Evolutionary conservation across 37 sponge, comb jelly and placozoan genomes (phyloP).

Genomic region (Axinella damicornis): DNA sequence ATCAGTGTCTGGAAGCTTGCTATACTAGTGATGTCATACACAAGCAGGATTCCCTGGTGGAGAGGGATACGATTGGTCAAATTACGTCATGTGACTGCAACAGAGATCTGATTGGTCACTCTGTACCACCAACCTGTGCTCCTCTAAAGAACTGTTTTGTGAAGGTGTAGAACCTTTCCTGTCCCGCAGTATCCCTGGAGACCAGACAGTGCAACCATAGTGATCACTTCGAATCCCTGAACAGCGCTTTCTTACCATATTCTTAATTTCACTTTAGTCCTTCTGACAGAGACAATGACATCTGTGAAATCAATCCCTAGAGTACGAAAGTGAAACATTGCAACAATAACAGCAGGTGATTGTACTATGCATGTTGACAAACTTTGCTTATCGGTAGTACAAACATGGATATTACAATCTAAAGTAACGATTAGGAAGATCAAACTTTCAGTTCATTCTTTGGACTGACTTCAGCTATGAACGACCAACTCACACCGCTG

Average conservation of each 20-base stretch:
- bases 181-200: slow-evolving; percentile 85
- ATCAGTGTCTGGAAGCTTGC: slow-evolving; percentile 40
- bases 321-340: neutral
- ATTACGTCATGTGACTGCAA: neutral
- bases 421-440: no score
- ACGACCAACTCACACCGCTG: no score
- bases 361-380: no score
- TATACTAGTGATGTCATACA: slow-evolving; percentile 70
- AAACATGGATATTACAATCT: no score
- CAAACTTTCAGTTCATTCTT: no score
- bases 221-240: neutral
- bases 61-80: no score
- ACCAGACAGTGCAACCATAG: neutral
- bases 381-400: no score
- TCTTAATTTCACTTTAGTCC: slow-evolving; percentile 64
- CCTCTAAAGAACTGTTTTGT: slow-evolving; percentile 86
- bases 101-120: neutral
- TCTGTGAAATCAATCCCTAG: slow-evolving; percentile 72
- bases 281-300: slow-evolving; percentile 55
- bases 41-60: slow-evolving; percentile 63
- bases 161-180: slow-evolving; percentile 79
- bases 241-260: slow-evolving; percentile 81
- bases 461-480: no score
- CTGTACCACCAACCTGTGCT: slow-evolving; percentile 63
- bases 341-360: neutral